Conservation (phyloP, 2,888 invertebrate species). For the Masnerella sp. region DNA sequence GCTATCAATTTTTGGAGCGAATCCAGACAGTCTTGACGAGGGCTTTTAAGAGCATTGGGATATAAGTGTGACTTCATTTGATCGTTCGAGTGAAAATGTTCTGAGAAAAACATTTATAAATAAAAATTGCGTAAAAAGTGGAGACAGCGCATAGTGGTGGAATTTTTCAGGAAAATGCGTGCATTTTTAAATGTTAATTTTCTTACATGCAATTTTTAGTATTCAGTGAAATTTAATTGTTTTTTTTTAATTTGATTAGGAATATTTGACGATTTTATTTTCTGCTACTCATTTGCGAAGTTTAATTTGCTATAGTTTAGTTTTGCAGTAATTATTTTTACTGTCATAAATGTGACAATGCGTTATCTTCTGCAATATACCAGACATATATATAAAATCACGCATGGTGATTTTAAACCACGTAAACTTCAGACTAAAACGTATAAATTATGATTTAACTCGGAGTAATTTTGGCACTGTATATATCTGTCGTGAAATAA, state of each 20-base stretch:
- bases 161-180: too few relatives aligned
- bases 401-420: conserved; percentile 20
- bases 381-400: conserved; percentile 3
- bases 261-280: too few relatives aligned
- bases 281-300: too few relatives aligned
- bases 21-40: conserved; percentile 16
- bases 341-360: conserved; percentile 29
- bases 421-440: conserved; percentile 27
- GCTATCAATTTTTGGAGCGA: conserved; percentile 18
- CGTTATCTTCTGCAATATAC: conserved; percentile 4
- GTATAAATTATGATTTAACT: conserved; percentile 17
- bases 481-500: not conserved
- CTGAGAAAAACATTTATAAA: conserved; percentile 25
- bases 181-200: too few relatives aligned
- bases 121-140: conserved; percentile 16
- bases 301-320: too few relatives aligned
- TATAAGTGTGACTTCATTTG: conserved; percentile 16
- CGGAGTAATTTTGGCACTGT: conserved; percentile 19
- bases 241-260: too few relatives aligned
- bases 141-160: too few relatives aligned
- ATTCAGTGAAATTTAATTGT: too few relatives aligned
- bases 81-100: conserved; percentile 20
- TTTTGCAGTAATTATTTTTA: not conserved
- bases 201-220: too few relatives aligned
- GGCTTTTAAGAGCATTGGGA: conserved; percentile 7